Base-by-base conservation (phyloP, 2,113 vertebrate genomes). In the Ciconia stormi region DNA sequence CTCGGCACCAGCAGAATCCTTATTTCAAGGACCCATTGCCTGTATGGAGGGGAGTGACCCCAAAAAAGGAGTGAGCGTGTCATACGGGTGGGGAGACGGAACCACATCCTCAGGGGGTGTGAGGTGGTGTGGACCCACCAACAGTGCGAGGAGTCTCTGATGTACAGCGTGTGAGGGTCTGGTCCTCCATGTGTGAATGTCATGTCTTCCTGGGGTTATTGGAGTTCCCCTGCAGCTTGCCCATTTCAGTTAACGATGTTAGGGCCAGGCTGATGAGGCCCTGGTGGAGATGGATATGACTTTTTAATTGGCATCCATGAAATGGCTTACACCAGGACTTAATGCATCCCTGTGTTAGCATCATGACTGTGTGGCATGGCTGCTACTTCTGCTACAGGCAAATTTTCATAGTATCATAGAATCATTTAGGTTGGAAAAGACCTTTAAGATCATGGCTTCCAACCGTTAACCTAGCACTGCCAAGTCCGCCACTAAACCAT, bases 181-280 rank as follows among this genome's bases (percentile, higher is more conserved):
- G 32, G 16, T 62, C 38, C 27, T 79, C 55, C 49, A 3, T 0
- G 0, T 52, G 13, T 8, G 21, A 55, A 38, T 4, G 1, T 23
- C 0, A 3, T 19, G 22, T 47, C 50, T 62, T 77, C 38, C 71
- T 63, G 89, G 34, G 30, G 10, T 56, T 86, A 1, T 21, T 13
- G 21, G 29, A 61, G 40, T 34, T 85, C 38, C 21, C 44, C 52
- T 82, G 46, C 23, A 87, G 69, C 59, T 67, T 83, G 16, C 27
- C 44, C 47, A 19, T 78, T 90, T 42, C 77, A 72, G 61, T 10
- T 84, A 26, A 63, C 3, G 32, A 23, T 29, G 3, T 34, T 76
- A 21, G 25, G 38, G 21, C 29, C 8, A 27, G 34, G 29, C 42
- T 88, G 13, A 72, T 80, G 70, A 71, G 63, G 23, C 23, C 42